phyloP scores from a whole-genome alignment of 2,113 vertebrate species.

The Petrocephalus zakoni region DNA sequence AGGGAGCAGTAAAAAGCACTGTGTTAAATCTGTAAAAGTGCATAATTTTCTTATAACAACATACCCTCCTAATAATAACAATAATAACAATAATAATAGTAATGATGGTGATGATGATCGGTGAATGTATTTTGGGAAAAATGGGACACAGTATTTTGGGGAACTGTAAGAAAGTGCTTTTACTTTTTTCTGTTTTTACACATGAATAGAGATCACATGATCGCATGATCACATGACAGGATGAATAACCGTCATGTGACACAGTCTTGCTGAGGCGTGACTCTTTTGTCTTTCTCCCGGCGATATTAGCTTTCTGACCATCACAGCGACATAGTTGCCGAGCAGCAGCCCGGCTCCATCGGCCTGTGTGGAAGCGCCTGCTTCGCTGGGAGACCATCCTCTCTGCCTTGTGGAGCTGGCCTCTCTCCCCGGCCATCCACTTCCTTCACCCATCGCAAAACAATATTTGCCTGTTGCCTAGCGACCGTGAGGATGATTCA shows the following conservation, averaged over 20 bases:
- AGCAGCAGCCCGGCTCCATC: too few relatives aligned
- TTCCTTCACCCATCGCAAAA: slow-evolving; percentile 36
- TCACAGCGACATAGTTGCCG: neutral
- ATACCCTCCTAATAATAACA: neutral
- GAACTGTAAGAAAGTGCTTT: neutral
- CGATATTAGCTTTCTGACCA: neutral
- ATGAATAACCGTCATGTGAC: neutral
- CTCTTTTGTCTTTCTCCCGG: neutral
- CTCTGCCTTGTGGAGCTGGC: neutral
- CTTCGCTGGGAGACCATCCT: neutral
- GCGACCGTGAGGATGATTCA: slow-evolving; percentile 56
- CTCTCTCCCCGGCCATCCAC: slow-evolving; percentile 29
- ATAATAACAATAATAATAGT: neutral
- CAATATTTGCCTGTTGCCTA: slow-evolving; percentile 65
- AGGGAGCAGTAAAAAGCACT: neutral
- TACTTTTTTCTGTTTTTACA: neutral
- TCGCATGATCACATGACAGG: neutral
- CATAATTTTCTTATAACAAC: neutral
- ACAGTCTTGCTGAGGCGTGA: neutral
- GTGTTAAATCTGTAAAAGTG: neutral
- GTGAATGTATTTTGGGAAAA: neutral
- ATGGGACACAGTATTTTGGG: neutral
- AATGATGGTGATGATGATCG: neutral
- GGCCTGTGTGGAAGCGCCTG: too few relatives aligned
- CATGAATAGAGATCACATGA: too few relatives aligned